Evolutionary conservation across 2,113 vertebrate species (phyloP).

Genomic region (Sardina pilchardus): DNA sequence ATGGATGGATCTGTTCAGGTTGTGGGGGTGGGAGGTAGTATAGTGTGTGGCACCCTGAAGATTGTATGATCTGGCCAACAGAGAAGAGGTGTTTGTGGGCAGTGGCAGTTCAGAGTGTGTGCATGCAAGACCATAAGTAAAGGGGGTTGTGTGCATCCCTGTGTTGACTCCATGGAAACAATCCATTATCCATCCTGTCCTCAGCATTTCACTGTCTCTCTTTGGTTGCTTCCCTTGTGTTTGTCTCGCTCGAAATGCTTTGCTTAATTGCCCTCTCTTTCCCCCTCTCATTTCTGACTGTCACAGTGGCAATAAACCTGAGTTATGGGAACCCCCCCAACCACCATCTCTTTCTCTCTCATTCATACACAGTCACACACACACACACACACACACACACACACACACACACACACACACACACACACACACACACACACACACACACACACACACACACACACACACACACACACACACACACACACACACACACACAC

Average conservation of each 20-base stretch:
- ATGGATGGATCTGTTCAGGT: slow-evolving; percentile 52
- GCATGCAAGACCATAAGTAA: too few species aligned
- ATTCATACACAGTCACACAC: too few species aligned
- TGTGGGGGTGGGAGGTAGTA: slow-evolving; percentile 28
- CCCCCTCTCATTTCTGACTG: neutral
- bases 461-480: neutral
- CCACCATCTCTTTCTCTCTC: too few species aligned
- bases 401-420: neutral
- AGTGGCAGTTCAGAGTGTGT: neutral
- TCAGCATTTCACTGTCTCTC: slow-evolving; percentile 11
- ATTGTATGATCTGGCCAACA: slow-evolving; percentile 47
- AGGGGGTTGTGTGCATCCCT: neutral
- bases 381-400: neutral
- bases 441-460: too few species aligned
- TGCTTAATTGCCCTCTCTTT: neutral
- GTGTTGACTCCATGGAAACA: neutral
- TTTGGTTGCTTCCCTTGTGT: slow-evolving; percentile 4
- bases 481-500: neutral
- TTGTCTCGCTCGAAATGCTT: neutral
- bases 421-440: neutral
- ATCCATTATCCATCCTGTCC: neutral
- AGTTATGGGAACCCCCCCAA: neutral
- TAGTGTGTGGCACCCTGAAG: slow-evolving; percentile 45
- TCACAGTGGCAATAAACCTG: neutral
- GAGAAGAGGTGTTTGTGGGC: neutral